Evolutionary conservation across 2,888 invertebrate species (phyloP), one percentile per base, ranked within the genome.

Genomic region (Orthosia incerta): DNA sequence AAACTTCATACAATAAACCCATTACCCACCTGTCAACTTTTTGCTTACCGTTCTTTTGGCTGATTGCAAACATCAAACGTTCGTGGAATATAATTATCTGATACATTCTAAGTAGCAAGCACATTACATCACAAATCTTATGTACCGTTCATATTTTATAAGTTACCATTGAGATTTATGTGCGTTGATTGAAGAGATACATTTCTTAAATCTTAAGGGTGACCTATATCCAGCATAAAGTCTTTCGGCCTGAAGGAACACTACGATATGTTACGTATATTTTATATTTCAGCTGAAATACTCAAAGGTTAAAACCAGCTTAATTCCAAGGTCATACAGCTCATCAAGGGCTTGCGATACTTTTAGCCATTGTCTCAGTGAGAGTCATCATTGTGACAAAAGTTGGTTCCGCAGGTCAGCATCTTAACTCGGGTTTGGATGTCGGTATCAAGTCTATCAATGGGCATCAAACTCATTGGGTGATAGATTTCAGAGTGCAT

Each of bases 21-120:
- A 50, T 74, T 69, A 51, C 23, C 46, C 56, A 69, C 69, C 75
- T 68, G 53, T 69, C 56, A 60, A 50, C 26, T 71, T 76, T 76
- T 76, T 64, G 63, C 71, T 26, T 45, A 76, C 57, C 26, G 69
- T 64, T 55, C 63, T 71, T 71, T 50, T 71, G 16, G 16, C 26
- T 45, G n/a, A 39, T 64, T 45, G 26, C 39, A 53, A 71, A 55
- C 16, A 69, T 45, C 26, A 70, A 70, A 59, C 18, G 59, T 71
- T 59, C 53, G 15, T 39, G 59, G 26, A 76, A 63, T 74, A 71
- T 62, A 63, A 59, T 70, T 63, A 74, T 76, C 55, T 61, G 16
- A 76, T 53, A 48, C 20, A 53, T 59, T 75, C 18, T 57, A 51
- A 39, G 53, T 39, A 61, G 60, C n/a, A 56, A 74, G 26, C 48